Conservation (phyloP, 2,113 vertebrate genomes). For the Melanerpes aurifrons region DNA sequence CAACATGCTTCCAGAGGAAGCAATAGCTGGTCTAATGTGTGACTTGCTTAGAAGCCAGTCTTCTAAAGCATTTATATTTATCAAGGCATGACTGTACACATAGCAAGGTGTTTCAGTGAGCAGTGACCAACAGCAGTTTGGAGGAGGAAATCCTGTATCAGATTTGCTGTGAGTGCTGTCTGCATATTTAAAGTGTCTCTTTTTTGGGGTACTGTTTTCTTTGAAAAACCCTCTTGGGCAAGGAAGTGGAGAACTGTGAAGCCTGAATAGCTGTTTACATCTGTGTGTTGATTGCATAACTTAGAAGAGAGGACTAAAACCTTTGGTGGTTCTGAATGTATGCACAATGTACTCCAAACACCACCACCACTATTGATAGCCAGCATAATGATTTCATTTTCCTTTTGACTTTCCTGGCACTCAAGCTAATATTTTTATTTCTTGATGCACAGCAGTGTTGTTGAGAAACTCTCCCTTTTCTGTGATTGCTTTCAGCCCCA, state of each 20-base stretch:
- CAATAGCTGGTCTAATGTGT: neutral
- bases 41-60: neutral
- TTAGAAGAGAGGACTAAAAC: neutral
- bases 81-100: rapidly evolving
- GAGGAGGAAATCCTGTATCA: neutral
- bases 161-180: neutral
- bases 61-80: neutral
- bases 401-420: neutral
- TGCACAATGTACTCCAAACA: neutral
- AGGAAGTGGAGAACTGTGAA: neutral
- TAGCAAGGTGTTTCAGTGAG: neutral
- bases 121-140: neutral
- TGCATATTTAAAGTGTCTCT: neutral
- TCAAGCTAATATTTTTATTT: neutral
- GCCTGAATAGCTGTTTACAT: neutral
- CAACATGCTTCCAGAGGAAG: neutral
- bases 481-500: neutral
- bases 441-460: neutral
- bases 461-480: neutral
- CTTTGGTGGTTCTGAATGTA: neutral
- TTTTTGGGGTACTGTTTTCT: neutral
- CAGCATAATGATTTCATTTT: neutral
- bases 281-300: neutral
- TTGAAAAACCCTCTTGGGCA: neutral
- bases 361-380: neutral